Percentiles rank a stretch among this genome's conserved stretches.
phyloP scores from a whole-genome alignment of 1,140 invertebrate genomes.

The Drosophila oshimai region DNA sequence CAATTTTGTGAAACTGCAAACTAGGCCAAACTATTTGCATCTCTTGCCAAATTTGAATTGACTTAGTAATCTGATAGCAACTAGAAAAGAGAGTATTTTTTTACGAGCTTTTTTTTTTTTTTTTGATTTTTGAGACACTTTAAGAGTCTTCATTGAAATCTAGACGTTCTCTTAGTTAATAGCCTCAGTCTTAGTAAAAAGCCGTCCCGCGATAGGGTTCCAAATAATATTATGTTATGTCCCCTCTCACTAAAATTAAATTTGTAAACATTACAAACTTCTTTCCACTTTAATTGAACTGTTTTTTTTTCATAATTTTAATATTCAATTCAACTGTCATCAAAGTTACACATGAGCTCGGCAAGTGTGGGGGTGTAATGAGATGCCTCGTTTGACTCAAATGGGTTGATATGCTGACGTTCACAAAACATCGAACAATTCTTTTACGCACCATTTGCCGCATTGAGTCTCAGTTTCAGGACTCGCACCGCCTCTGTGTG shows the following conservation, averaged over 20 bases:
- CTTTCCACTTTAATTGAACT: constrained; percentile 10
- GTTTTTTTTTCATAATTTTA: constrained; percentile 50
- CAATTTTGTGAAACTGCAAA: no score
- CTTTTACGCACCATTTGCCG: constrained; percentile 52
- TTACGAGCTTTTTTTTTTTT: no score
- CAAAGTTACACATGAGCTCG: background rate
- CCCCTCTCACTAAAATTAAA: no score
- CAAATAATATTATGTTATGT: no score
- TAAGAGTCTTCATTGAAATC: no score
- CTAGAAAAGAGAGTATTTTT: no score
- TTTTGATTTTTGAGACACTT: no score
- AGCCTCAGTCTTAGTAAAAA: no score
- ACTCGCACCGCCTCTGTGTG: no score
- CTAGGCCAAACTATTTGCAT: background rate
- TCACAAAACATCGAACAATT: constrained; percentile 69
- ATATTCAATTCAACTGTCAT: background rate
- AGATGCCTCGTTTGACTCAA: constrained; percentile 26
- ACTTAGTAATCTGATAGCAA: no score
- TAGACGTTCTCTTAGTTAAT: no score
- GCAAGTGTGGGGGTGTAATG: background rate
- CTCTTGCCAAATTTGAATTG: background rate
- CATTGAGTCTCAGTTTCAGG: constrained; percentile 7
- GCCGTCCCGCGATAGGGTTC: no score
- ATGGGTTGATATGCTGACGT: constrained; percentile 28
- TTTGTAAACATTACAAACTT: background rate